Evolutionary conservation across 2,797 vertebrate genomes (phyloP), one percentile per base, ranked within the genome.

Genomic region (Rhadinocentrus ornatus): DNA sequence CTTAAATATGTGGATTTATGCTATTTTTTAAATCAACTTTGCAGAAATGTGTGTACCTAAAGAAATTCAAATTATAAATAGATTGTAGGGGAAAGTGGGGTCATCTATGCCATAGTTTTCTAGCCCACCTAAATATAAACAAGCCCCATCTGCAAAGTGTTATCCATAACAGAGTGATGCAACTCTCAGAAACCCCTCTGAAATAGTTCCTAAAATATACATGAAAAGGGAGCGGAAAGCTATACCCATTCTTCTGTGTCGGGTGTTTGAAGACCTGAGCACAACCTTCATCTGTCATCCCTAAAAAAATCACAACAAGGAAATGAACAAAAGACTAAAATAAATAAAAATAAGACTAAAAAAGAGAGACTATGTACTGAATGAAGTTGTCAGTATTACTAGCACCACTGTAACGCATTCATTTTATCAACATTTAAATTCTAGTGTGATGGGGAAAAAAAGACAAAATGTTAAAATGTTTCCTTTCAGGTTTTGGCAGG

Each of bases 81-180:
- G 26, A 81, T 52, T 26, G 66, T 31, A 26, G 27, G 8, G 46
- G 71, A 81, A 81, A 85, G 31, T 1, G 41, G 67, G 82, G 84
- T 89, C 84, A 88, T 71, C 73, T 67, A 69, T 55, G 39, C 78
- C 66, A 85, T 86, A 81, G 75, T 78, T 92, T 82, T 86, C n/a
- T 70, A 52, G 83, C 82, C 48, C n/a, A 86, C 86, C 84, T 91
- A 92, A 92, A 94, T 89, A 93, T 89, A 95, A 92, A 93, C 90
- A 88, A 88, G 68, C 53, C 24, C 82, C 61, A 80, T 79, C 83
- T 67, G 80, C n/a, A 32, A 65, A 55, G 50, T 80, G 88, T 86
- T 88, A 88, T 81, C 84, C 86, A 57, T 82, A 83, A 87, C 79
- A 54, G 82, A 37, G 81, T 78, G 86, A 92, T 85, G 83, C 69